phyloP scores from a whole-genome alignment of 2,888 invertebrate genomes.

The Callimorpha dominula region DNA sequence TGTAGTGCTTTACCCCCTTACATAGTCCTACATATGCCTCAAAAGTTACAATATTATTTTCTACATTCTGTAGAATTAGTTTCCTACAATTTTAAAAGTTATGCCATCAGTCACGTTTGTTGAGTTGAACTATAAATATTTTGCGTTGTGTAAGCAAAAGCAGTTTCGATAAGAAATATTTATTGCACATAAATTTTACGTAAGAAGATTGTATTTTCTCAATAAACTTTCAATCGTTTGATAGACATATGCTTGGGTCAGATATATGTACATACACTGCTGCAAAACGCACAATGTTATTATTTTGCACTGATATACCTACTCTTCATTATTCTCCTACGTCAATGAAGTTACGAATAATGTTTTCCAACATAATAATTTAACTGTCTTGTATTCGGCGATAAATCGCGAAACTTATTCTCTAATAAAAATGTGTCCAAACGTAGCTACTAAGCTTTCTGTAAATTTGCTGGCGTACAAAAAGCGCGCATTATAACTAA shows the following conservation, averaged over 20 bases:
- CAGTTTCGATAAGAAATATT: conserved; percentile 18
- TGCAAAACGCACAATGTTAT: background rate
- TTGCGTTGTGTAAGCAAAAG: conserved; percentile 1
- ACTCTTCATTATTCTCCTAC: background rate
- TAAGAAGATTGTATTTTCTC: conserved; percentile 12
- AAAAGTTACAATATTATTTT: background rate
- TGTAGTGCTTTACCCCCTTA: too few relatives aligned
- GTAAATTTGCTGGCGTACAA: background rate
- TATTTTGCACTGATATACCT: too few relatives aligned
- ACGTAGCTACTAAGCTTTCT: background rate
- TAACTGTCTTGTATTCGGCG: background rate
- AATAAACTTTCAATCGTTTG: conserved; percentile 7
- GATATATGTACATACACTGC: background rate
- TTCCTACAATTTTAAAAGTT: background rate
- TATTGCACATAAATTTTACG: conserved; percentile 19
- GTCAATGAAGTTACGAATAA: background rate
- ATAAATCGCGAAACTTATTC: background rate
- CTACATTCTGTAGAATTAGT: background rate
- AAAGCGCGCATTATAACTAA: too few relatives aligned
- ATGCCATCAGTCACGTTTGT: background rate
- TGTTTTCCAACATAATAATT: background rate
- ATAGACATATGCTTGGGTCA: background rate
- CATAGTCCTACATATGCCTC: background rate
- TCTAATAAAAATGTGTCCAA: background rate
- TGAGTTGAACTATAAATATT: conserved; percentile 3